Conservation (phyloP, 2,113 vertebrate genomes). For the Cepphus grylle region DNA sequence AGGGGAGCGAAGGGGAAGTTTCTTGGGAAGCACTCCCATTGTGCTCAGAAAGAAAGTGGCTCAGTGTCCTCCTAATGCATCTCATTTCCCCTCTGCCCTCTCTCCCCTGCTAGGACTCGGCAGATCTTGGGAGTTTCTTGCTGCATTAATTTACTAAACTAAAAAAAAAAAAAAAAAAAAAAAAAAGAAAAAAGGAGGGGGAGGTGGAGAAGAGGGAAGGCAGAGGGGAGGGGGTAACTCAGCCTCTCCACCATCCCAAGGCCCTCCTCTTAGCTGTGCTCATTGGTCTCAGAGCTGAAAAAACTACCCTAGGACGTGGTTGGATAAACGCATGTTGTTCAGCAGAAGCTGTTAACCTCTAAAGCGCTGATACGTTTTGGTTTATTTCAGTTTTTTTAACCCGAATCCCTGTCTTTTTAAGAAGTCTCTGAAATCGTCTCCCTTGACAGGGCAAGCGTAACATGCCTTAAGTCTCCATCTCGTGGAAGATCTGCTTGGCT, state of each 20-base stretch:
- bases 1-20: slow-evolving; percentile 75
- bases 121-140: slow-evolving; percentile 83
- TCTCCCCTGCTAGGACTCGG: slow-evolving; percentile 60
- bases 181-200: neutral
- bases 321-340: slow-evolving; percentile 73
- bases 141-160: slow-evolving; percentile 99
- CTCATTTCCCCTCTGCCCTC: slow-evolving; percentile 73
- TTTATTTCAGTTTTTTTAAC: neutral
- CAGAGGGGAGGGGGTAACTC: slow-evolving; percentile 59
- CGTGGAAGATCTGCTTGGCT: slow-evolving; percentile 8
- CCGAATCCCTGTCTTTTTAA: slow-evolving; percentile 35
- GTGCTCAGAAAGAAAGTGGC: slow-evolving; percentile 40
- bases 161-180: neutral
- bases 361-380: slow-evolving; percentile 43
- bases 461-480: neutral
- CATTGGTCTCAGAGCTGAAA: slow-evolving; percentile 79
- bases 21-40: slow-evolving; percentile 73
- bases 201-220: slow-evolving; percentile 10
- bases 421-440: slow-evolving; percentile 28
- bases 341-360: slow-evolving; percentile 72
- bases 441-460: neutral
- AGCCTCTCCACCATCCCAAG: slow-evolving; percentile 74
- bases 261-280: slow-evolving; percentile 81
- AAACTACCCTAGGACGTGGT: slow-evolving; percentile 68
- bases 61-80: slow-evolving; percentile 60